phyloP scores from a whole-genome alignment of 2,113 vertebrate species.

The Melanerpes formicivorus region DNA sequence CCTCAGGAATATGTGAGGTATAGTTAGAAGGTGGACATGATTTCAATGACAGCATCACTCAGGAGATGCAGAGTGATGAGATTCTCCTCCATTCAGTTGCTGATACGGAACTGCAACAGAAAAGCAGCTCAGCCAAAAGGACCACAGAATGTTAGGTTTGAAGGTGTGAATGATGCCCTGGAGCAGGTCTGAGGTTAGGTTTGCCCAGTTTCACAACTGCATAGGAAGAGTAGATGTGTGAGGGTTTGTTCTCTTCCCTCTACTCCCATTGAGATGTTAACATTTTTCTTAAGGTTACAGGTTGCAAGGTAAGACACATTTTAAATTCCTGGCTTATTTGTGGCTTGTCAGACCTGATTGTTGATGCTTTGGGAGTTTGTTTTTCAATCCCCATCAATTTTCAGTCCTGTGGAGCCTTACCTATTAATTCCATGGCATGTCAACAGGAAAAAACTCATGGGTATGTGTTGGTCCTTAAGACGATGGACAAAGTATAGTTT shows the following conservation, averaged over 20 bases:
- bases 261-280: not conserved
- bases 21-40: fast-evolving
- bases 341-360: fast-evolving
- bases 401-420: not conserved
- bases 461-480: not conserved
- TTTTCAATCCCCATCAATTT: not conserved
- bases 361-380: not conserved
- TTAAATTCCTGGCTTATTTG: not conserved
- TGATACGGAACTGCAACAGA: not conserved
- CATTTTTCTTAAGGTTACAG: not conserved
- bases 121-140: not conserved
- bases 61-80: not conserved
- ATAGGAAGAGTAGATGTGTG: not conserved
- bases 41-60: not conserved
- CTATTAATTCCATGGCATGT: not conserved
- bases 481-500: not conserved
- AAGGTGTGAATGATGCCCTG: not conserved
- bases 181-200: not conserved
- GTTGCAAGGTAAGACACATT: not conserved
- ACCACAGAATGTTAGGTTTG: too few relatives aligned
- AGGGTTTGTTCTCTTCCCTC: not conserved
- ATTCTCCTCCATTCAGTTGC: not conserved
- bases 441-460: not conserved
- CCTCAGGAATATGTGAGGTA: not conserved
- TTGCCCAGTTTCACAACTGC: not conserved